Evolutionary conservation across 2,113 vertebrate genomes (phyloP).

Genomic region (Anser cygnoides): DNA sequence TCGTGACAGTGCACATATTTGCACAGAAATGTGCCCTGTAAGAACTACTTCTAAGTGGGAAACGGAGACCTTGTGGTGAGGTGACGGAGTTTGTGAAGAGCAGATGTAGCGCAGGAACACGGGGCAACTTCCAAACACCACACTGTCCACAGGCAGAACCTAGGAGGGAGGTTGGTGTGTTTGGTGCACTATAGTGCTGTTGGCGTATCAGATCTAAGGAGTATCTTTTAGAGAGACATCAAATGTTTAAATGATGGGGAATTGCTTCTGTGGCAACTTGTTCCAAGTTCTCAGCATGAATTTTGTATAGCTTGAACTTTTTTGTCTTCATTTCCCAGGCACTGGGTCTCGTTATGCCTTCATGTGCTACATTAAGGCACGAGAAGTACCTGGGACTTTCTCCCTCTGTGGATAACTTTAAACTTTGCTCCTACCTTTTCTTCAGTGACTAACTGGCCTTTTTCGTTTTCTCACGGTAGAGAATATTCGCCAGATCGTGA

Average conservation of each 20-base stretch:
- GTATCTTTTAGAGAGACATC: constrained; percentile 9
- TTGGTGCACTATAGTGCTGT: not conserved
- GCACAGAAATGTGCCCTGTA: not conserved
- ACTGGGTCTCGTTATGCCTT: not conserved
- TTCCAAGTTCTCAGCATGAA: constrained; percentile 21
- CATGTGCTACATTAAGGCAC: not conserved
- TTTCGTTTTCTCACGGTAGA: not conserved
- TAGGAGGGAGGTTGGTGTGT: not conserved
- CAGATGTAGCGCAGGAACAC: not conserved
- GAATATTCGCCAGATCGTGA: not conserved
- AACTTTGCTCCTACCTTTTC: not conserved
- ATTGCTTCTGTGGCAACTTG: constrained; percentile 32
- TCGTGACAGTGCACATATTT: not conserved
- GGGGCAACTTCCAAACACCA: constrained; percentile 15
- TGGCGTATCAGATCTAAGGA: not conserved
- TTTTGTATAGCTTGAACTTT: constrained; percentile 24
- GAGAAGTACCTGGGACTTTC: not conserved
- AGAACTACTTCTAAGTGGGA: not conserved
- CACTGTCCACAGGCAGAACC: constrained; percentile 10
- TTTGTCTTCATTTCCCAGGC: constrained; percentile 5
- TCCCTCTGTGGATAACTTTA: not conserved
- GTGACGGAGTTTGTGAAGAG: not conserved
- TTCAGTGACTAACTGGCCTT: not conserved
- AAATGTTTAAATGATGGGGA: not conserved
- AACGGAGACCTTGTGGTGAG: not conserved